Conservation (phyloP, 2,113 vertebrate species). For the Solea solea region DNA sequence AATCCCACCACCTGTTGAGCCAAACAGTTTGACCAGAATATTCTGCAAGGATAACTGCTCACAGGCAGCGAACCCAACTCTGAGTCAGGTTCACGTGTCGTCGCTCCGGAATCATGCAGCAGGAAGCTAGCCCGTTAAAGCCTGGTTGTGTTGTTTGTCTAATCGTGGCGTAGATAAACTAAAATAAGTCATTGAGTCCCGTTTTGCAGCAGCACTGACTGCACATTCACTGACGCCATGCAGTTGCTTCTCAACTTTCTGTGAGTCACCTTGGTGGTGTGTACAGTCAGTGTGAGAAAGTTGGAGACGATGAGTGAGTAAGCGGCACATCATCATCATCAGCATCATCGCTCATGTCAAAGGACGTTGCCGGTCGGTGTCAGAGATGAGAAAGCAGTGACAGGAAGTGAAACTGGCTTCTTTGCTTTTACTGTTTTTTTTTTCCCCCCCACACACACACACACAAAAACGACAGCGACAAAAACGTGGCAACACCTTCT, state of each 20-base stretch:
- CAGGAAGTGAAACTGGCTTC: not conserved
- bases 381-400: not conserved
- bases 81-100: no score
- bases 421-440: not conserved
- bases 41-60: not conserved
- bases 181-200: no score
- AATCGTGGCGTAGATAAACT: no score
- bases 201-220: not conserved
- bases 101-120: no score
- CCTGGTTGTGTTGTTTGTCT: no score
- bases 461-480: not conserved
- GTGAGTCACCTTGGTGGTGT: conserved; percentile 48
- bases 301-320: conserved; percentile 51
- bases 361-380: not conserved
- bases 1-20: conserved; percentile 63
- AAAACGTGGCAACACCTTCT: not conserved
- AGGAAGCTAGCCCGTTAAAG: no score
- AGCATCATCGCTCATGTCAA: conserved; percentile 9
- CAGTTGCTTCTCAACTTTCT: conserved; percentile 24
- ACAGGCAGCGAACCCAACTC: not conserved
- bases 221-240: not conserved
- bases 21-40: not conserved
- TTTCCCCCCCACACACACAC: not conserved
- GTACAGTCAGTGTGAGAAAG: conserved; percentile 36
- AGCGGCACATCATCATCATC: conserved; percentile 27